These are phyloP conservation scores for Dermolepida albohirtum DNA, from an alignment of 2,888 invertebrate genomes.

Conservation along the genomic window DNA sequence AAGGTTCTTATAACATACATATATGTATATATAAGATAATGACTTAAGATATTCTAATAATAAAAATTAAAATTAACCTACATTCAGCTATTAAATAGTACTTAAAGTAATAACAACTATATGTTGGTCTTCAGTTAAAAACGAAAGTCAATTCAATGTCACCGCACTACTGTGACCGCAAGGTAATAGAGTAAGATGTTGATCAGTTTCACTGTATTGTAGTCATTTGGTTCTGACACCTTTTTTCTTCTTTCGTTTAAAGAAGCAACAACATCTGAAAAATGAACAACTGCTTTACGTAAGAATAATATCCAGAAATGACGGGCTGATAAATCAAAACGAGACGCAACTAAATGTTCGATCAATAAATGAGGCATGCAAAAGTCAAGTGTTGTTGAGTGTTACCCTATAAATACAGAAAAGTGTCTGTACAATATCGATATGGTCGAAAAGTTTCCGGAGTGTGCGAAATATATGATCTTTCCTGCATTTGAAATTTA, in stretches of 20 bases:
- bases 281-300: conserved; percentile 57
- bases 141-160: conserved; percentile 57
- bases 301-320: conserved; percentile 31
- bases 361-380: no score
- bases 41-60: conserved; percentile 62
- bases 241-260: conserved; percentile 99
- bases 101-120: conserved; percentile 61
- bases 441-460: no score
- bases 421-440: no score
- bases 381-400: no score
- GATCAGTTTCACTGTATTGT: conserved; percentile 66
- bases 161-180: conserved; percentile 65
- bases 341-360: not conserved
- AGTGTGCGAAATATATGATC: no score
- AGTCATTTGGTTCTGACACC: conserved; percentile 65
- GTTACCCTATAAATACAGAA: no score
- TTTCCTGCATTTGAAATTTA: no score
- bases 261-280: conserved; percentile 98
- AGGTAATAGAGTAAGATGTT: conserved; percentile 64
- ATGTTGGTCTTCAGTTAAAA: conserved; percentile 60
- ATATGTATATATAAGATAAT: conserved; percentile 63
- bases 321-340: not conserved
- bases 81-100: conserved; percentile 62
- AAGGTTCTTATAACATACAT: conserved; percentile 61
- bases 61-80: conserved; percentile 63